phyloP scores from a whole-genome alignment of 2,797 vertebrate species.

The Spatula clypeata region DNA sequence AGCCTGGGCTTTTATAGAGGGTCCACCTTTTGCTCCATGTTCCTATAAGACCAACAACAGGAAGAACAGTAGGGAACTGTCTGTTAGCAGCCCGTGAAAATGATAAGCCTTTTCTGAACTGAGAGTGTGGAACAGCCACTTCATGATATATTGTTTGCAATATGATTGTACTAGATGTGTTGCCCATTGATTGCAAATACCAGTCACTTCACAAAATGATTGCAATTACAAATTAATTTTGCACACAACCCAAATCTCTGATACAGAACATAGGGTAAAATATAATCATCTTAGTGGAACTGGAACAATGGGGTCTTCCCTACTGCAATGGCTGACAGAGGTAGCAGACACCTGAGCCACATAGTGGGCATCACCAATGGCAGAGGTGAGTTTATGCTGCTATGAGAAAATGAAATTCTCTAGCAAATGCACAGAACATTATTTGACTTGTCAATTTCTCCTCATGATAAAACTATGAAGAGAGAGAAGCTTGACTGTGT shows the following conservation, averaged over 20 bases:
- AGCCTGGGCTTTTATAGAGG: not conserved
- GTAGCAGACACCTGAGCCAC: not conserved
- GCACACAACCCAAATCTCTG: not conserved
- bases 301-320: not conserved
- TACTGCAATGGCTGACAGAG: not conserved
- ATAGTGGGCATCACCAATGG: fast-evolving
- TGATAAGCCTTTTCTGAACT: not conserved
- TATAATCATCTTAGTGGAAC: not conserved
- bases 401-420: not conserved
- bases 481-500: not conserved
- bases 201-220: not conserved
- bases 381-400: not conserved
- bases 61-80: not conserved
- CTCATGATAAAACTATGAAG: not conserved
- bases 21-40: not conserved
- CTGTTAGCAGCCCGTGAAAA: not conserved
- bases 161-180: not conserved
- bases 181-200: not conserved
- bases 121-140: not conserved
- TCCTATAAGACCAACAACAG: not conserved
- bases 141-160: not conserved
- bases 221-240: not conserved
- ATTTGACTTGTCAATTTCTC: not conserved
- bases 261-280: not conserved
- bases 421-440: not conserved